phyloP scores from a whole-genome alignment of 2,797 vertebrate species.

The Melanotaenia maccullochi region DNA sequence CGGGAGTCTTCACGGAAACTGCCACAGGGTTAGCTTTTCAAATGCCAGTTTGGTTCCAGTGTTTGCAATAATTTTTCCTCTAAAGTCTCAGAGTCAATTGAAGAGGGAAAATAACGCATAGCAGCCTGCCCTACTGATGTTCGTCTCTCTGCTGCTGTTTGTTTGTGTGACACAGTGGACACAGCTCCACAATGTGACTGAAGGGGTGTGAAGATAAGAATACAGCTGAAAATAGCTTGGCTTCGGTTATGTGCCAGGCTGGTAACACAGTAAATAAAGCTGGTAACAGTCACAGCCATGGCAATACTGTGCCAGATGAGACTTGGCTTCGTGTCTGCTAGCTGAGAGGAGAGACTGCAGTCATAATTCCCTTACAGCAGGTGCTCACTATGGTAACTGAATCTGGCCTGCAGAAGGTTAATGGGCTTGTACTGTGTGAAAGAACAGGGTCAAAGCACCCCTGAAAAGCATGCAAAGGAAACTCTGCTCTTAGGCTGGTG shows the following conservation, averaged over 20 bases:
- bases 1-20: conserved; percentile 76
- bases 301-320: conserved; percentile 69
- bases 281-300: conserved; percentile 66
- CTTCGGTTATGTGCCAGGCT: conserved; percentile 73
- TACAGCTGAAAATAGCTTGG: conserved; percentile 65
- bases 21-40: conserved; percentile 68
- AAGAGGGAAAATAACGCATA: conserved; percentile 62
- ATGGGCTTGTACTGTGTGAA: conserved; percentile 81
- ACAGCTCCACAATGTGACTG: conserved; percentile 66
- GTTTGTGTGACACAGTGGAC: conserved; percentile 65
- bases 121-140: conserved; percentile 56
- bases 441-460: conserved; percentile 78
- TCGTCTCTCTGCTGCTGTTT: conserved; percentile 54
- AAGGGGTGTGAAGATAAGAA: conserved; percentile 73
- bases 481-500: conserved; percentile 63
- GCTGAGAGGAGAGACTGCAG: conserved; percentile 70
- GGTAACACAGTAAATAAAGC: conserved; percentile 63
- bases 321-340: conserved; percentile 68
- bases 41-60: conserved; percentile 66
- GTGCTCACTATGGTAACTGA: conserved; percentile 82
- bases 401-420: conserved; percentile 79
- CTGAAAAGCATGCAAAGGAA: conserved; percentile 80
- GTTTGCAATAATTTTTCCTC: conserved; percentile 64
- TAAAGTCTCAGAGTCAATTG: conserved; percentile 71
- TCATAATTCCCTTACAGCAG: conserved; percentile 80